Evolutionary conservation across 2,113 vertebrate species (phyloP), one percentile per base, ranked within the genome.

Genomic region (Myxocyprinus asiaticus): DNA sequence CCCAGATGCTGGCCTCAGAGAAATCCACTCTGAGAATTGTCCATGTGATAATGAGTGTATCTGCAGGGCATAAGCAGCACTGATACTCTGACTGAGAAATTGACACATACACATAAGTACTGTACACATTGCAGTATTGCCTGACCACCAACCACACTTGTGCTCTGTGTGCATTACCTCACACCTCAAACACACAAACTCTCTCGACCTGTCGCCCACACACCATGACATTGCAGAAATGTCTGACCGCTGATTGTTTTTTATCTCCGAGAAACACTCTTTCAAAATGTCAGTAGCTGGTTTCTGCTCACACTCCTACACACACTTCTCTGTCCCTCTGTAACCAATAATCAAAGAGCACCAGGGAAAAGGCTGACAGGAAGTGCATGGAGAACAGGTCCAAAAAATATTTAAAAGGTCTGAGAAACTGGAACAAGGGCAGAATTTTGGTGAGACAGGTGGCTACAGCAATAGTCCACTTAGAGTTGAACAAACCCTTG

Each of bases 241-340:
- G 50, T 53, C 45, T 22, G 44, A 22, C 43, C 33, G 33, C 56
- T 2, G 6, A 9, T 66, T 64, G 45, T 56, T 45, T 45, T 72
- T 59, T 43, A 17, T 72, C 55, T 72, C 42, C 10, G 55, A 56
- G 53, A 72, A 43, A 11, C 69, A 45, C 15, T 1, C 14, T 72
- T 59, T 72, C 6, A 5, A 72, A 45, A 72, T 45, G 42, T 59
- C 55, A 12, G 53, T n/a, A 17, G 62, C 48, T 70, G 48, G 11
- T 63, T 48, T 76, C 61, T 44, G 55, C 53, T 63, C 45, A 61
- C 75, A 82, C 74, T 6, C 50, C 4, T 42, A 50, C 74, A 55
- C 3, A 0, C 22, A 17, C 9, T 8, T 14, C 17, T 14, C 5
- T 5, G 3, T 12, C 69, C 42, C 69, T 59, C 9, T 22, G 33